phyloP scores from a whole-genome alignment of 2,888 invertebrate genomes.

The Mythimna pallens region DNA sequence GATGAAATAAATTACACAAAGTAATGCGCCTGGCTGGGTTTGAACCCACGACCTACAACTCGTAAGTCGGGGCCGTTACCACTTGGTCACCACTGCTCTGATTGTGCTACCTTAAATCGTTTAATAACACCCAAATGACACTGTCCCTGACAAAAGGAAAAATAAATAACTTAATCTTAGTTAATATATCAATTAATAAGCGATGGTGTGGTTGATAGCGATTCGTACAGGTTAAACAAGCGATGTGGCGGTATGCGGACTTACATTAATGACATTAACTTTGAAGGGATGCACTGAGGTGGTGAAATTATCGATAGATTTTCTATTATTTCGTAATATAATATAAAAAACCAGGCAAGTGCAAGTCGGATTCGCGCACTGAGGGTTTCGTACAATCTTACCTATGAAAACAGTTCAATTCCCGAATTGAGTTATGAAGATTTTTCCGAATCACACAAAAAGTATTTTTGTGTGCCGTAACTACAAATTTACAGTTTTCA shows the following conservation, averaged over 20 bases:
- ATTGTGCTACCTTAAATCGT: neutral
- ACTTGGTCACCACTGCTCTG: no score
- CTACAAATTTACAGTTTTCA: no score
- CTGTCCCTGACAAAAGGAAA: neutral
- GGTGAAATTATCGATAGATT: conserved; percentile 57
- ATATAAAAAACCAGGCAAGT: neutral
- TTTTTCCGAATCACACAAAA: no score
- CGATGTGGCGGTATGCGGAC: conserved; percentile 79
- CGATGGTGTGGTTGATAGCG: conserved; percentile 52
- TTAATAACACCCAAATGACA: neutral
- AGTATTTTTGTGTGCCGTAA: no score
- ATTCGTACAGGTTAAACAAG: conserved; percentile 80
- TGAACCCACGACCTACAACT: no score
- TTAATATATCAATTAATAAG: conserved; percentile 63
- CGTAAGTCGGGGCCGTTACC: no score
- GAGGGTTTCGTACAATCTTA: no score
- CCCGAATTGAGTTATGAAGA: no score
- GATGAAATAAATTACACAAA: no score
- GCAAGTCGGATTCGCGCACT: no score
- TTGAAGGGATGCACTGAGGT: conserved; percentile 73
- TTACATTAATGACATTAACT: conserved; percentile 89
- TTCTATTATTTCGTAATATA: neutral
- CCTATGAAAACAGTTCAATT: no score
- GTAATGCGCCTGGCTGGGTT: no score
- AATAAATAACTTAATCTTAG: conserved; percentile 39